Evolutionary conservation across 2,797 vertebrate genomes (phyloP).

Genomic region (Thamnophis elegans): DNA sequence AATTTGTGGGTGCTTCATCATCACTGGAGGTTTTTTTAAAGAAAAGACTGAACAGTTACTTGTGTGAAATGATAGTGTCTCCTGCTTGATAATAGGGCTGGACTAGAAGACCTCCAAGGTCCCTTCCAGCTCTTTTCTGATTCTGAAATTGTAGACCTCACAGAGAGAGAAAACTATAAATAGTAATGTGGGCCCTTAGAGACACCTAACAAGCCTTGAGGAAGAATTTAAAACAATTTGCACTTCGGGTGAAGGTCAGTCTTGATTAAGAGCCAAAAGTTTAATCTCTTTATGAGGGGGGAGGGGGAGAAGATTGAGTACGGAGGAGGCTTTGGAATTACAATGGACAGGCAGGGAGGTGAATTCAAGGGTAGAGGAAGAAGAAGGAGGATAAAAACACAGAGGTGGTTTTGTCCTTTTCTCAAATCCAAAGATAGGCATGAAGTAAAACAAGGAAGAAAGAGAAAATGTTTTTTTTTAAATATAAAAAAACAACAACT

Average conservation of each 20-base stretch:
- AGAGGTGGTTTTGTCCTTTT: not conserved
- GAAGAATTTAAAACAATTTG: not conserved
- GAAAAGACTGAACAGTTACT: too few relatives aligned
- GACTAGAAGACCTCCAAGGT: not conserved
- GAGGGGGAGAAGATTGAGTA: not conserved
- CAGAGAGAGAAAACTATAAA: too few relatives aligned
- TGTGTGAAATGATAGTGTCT: too few relatives aligned
- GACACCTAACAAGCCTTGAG: not conserved
- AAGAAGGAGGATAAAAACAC: not conserved
- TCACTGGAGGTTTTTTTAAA: too few relatives aligned
- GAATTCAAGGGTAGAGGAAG: not conserved
- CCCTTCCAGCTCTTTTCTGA: too few relatives aligned
- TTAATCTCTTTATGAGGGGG: not conserved
- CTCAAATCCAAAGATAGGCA: not conserved
- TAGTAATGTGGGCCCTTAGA: not conserved
- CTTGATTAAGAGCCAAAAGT: not conserved
- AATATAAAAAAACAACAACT: too few relatives aligned
- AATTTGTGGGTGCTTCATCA: too few relatives aligned
- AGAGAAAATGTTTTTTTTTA: too few relatives aligned
- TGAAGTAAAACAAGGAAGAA: not conserved
- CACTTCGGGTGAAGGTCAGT: not conserved
- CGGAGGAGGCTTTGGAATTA: not conserved
- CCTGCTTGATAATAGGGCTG: not conserved
- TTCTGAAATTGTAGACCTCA: too few relatives aligned
- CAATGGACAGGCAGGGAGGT: not conserved